phyloP scores from a whole-genome alignment of 2,888 invertebrate species.

The Girardia tigrina region DNA sequence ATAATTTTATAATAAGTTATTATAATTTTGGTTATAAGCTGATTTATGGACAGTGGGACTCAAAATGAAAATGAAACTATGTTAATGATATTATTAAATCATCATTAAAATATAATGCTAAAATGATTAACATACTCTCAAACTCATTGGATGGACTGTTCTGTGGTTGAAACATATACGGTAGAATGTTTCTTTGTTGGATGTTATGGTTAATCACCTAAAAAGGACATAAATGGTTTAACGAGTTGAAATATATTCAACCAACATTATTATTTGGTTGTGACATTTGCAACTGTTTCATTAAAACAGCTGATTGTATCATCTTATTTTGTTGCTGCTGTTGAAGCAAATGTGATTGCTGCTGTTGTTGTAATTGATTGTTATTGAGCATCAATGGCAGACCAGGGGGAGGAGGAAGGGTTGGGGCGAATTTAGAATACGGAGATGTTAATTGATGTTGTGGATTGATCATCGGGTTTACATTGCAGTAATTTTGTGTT shows the following conservation, averaged over 20 bases:
- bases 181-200: not conserved
- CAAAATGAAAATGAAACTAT: too few species aligned
- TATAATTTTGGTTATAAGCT: too few species aligned
- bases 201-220: slow-evolving; percentile 14
- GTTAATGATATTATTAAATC: too few species aligned
- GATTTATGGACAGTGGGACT: too few species aligned
- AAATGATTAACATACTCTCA: not conserved
- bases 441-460: not conserved
- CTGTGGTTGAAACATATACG: not conserved
- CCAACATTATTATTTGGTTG: not conserved
- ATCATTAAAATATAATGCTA: too few species aligned
- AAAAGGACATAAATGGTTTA: not conserved
- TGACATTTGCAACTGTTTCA: slow-evolving; percentile 7
- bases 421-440: not conserved
- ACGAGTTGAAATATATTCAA: not conserved
- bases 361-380: not conserved
- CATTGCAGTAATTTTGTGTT: not conserved
- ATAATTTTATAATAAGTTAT: too few species aligned
- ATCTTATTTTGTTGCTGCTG: not conserved
- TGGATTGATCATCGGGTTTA: not conserved
- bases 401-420: slow-evolving; percentile 1
- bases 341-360: not conserved
- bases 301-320: not conserved
- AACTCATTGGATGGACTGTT: not conserved
- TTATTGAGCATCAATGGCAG: slow-evolving; percentile 23